Conservation (phyloP, 30 jellyfish, hydroid and myxozoan genomes). For the Chironex yamaguchii region DNA sequence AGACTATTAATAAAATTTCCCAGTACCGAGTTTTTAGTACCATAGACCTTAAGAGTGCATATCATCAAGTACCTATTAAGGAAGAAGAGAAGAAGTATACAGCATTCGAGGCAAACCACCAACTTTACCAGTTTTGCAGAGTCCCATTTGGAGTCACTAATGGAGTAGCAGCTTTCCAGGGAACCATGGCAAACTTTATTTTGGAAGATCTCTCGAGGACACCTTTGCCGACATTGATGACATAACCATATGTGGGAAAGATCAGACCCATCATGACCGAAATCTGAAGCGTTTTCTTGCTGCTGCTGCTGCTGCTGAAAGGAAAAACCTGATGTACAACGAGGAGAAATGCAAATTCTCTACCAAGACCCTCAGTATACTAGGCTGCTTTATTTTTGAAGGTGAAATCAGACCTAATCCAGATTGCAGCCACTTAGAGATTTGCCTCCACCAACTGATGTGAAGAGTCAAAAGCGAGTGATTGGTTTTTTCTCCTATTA, state of each 20-base stretch:
- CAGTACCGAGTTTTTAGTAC: slow-evolving; percentile 45
- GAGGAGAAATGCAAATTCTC: background rate
- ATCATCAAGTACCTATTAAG: slow-evolving; percentile 51
- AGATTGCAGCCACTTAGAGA: background rate
- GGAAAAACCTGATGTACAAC: background rate
- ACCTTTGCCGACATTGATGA: background rate
- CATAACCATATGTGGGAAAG: background rate
- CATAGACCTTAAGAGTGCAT: slow-evolving; percentile 45
- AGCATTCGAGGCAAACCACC: slow-evolving; percentile 44
- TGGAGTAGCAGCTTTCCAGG: too few species aligned
- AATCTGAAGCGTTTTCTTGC: background rate
- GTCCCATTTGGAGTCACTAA: too few species aligned
- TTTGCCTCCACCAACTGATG: background rate
- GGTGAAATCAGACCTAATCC: background rate
- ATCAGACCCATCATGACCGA: background rate
- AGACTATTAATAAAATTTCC: slow-evolving; percentile 37
- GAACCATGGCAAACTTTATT: background rate
- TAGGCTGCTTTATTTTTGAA: background rate
- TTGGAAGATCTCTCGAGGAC: background rate
- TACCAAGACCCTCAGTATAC: background rate
- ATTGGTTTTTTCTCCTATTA: background rate
- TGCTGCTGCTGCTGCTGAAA: background rate
- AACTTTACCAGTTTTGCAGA: slow-evolving; percentile 30
- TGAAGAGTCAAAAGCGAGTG: background rate
- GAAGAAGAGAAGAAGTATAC: slow-evolving; percentile 41